Evolutionary conservation across 2,797 vertebrate species (phyloP).

Genomic region (Diglossa cyanea): DNA sequence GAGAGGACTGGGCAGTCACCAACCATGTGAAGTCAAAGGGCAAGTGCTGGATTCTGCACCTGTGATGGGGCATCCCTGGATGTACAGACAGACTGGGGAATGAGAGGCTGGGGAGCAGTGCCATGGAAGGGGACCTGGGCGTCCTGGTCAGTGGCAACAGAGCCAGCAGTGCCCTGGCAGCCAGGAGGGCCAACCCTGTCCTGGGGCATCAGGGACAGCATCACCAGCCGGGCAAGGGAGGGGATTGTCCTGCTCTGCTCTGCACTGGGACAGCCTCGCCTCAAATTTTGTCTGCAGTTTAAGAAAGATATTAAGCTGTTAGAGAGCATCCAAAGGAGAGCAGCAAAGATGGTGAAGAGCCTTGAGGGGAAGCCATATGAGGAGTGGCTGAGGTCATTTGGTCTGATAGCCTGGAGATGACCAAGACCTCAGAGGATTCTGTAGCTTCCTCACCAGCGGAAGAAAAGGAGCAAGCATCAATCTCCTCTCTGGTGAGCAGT

Average conservation of each 20-base stretch:
- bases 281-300: rapidly evolving
- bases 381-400: background rate
- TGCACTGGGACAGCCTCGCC: rapidly evolving
- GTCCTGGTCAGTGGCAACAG: rapidly evolving
- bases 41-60: background rate
- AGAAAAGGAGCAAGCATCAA: background rate
- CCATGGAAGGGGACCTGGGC: rapidly evolving
- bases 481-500: background rate
- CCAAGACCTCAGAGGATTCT: background rate
- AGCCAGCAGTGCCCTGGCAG: background rate
- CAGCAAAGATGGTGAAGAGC: background rate
- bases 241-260: background rate
- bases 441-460: background rate
- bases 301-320: background rate
- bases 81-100: background rate
- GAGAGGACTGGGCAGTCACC: background rate
- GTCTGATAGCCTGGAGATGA: background rate
- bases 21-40: background rate
- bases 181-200: rapidly evolving
- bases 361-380: background rate
- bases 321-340: background rate
- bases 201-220: background rate
- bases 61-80: background rate
- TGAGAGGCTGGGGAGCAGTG: background rate
- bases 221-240: rapidly evolving